Conservation (phyloP, 1,140 invertebrate species). For the Ceratitis capitata region DNA sequence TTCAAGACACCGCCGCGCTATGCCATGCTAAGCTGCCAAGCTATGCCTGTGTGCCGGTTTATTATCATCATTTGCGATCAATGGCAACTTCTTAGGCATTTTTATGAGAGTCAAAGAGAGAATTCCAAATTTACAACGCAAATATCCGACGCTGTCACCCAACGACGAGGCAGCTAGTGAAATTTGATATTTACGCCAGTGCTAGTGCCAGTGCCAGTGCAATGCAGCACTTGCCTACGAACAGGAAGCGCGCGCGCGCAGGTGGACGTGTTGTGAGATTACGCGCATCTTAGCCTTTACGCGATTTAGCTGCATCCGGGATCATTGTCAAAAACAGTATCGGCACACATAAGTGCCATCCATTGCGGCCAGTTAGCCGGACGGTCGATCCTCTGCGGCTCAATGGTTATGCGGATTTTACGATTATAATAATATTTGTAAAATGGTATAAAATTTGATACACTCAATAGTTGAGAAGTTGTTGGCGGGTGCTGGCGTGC, state of each 20-base stretch:
- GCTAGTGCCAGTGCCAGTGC: background rate
- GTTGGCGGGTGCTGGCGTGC: too few relatives aligned
- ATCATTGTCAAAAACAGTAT: background rate
- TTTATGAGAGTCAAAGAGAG: slow-evolving; percentile 3
- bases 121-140: slow-evolving; percentile 33
- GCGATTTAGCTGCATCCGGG: background rate
- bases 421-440: slow-evolving; percentile 38
- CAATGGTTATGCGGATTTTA: background rate
- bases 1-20: background rate
- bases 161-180: slow-evolving; percentile 10
- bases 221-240: background rate
- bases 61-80: slow-evolving; percentile 29
- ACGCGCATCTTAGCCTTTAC: background rate
- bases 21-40: background rate
- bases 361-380: background rate
- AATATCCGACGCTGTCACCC: slow-evolving; percentile 5
- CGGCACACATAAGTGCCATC: background rate
- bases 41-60: background rate
- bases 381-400: too few relatives aligned
- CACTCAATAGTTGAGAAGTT: background rate
- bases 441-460: slow-evolving; percentile 38
- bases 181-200: slow-evolving; percentile 39
- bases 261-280: slow-evolving; percentile 2
- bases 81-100: slow-evolving; percentile 30
- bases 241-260: background rate